Conservation (phyloP, 2,888 invertebrate species). For the Allygus modestus region DNA sequence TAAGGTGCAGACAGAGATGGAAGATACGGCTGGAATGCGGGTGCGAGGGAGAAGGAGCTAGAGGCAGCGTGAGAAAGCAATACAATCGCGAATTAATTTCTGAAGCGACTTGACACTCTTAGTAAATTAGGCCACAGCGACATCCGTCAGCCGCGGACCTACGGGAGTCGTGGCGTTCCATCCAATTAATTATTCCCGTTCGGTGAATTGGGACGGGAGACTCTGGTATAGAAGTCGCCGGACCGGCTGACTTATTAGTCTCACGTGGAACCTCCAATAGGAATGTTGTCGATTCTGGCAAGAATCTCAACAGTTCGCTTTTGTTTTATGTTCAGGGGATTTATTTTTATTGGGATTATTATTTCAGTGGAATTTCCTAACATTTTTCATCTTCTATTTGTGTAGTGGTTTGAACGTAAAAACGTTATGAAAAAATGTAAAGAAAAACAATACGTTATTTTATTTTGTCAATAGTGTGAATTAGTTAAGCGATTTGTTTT, state of each 20-base stretch:
- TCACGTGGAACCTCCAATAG: background rate
- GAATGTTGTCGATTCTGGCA: background rate
- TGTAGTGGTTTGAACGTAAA: too few relatives aligned
- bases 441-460: too few relatives aligned
- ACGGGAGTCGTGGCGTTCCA: slow-evolving; percentile 14
- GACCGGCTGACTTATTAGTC: slow-evolving; percentile 4
- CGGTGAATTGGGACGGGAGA: background rate
- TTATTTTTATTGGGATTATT: too few relatives aligned
- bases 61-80: slow-evolving; percentile 58
- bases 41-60: slow-evolving; percentile 32
- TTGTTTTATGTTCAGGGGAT: too few relatives aligned
- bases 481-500: too few relatives aligned
- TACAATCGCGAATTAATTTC: slow-evolving; percentile 62
- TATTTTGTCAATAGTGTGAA: too few relatives aligned
- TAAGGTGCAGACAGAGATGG: slow-evolving; percentile 63
- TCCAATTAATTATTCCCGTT: slow-evolving; percentile 27
- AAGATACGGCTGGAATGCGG: slow-evolving; percentile 56
- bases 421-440: too few relatives aligned
- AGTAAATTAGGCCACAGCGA: slow-evolving; percentile 54
- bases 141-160: slow-evolving; percentile 14
- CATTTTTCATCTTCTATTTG: too few relatives aligned
- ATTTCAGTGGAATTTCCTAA: too few relatives aligned
- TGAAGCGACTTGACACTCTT: slow-evolving; percentile 42
- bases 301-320: too few relatives aligned
- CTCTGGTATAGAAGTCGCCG: background rate